phyloP scores from a whole-genome alignment of 1,140 invertebrate genomes.

The Hyphantria cunea region DNA sequence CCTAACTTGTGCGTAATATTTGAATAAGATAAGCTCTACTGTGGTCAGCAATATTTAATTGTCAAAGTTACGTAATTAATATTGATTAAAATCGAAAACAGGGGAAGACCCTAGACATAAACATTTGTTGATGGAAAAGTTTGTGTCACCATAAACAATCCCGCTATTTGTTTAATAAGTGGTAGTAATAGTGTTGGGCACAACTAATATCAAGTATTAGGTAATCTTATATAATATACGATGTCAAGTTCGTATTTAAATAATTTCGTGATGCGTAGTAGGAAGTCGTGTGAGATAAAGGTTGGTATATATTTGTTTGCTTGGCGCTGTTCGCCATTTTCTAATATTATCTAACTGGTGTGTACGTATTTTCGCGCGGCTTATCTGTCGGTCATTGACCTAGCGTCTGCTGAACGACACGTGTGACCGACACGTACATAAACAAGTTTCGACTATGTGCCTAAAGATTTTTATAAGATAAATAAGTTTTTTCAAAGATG shows the following conservation, averaged over 20 bases:
- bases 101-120: neutral
- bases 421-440: conserved; percentile 40
- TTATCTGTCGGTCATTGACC: conserved; percentile 72
- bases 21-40: neutral
- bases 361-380: conserved; percentile 71
- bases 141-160: neutral
- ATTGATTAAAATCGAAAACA: neutral
- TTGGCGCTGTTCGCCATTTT: conserved; percentile 54
- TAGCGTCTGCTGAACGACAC: conserved; percentile 45
- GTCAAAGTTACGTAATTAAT: too few relatives aligned
- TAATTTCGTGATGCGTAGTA: neutral
- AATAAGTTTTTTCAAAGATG: too few relatives aligned
- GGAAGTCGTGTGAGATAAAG: neutral
- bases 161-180: too few relatives aligned
- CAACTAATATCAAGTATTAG: too few relatives aligned
- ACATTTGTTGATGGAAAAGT: neutral
- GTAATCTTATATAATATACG: too few relatives aligned
- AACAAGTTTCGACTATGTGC: too few relatives aligned
- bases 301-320: conserved; percentile 19
- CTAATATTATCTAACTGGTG: conserved; percentile 74
- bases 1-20: neutral
- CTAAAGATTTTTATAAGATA: too few relatives aligned
- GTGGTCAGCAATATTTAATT: neutral
- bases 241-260: too few relatives aligned
- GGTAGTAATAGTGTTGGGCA: too few relatives aligned